phyloP scores from a whole-genome alignment of 2,888 invertebrate species.

The Unio delphinus region DNA sequence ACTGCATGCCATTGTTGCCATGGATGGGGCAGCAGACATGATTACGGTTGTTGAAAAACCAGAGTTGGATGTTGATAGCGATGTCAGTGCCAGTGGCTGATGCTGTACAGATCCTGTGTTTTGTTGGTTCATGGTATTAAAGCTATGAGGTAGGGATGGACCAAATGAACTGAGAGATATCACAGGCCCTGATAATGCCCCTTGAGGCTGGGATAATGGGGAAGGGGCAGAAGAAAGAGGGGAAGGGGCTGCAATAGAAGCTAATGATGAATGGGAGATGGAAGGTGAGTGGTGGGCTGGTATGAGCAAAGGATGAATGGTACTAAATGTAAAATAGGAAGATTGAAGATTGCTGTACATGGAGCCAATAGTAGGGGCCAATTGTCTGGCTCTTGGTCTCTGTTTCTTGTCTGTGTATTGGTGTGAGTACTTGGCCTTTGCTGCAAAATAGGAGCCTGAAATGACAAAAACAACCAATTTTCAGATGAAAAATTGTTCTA shows the following conservation, averaged over 20 bases:
- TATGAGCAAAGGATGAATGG: constrained; percentile 2
- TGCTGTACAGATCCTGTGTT: no score
- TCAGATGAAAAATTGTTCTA: no score
- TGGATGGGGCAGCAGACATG: no score
- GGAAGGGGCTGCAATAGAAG: constrained; percentile 2
- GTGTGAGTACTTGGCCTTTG: constrained; percentile 56
- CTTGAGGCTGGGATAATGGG: no score
- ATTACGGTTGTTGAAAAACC: no score
- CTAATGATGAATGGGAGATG: constrained; percentile 3
- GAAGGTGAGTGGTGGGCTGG: constrained; percentile 10
- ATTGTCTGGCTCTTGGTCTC: constrained; percentile 4
- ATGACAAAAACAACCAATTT: constrained; percentile 2
- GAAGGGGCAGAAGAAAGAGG: neutral
- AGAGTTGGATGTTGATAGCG: no score
- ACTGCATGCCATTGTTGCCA: no score
- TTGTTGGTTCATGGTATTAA: no score
- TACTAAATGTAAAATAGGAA: constrained; percentile 1
- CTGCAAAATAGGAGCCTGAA: constrained; percentile 62
- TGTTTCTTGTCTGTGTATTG: constrained; percentile 51
- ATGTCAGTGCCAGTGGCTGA: no score
- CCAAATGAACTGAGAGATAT: no score
- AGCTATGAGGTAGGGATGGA: no score
- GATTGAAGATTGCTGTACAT: constrained; percentile 2
- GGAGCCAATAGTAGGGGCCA: constrained; percentile 1
- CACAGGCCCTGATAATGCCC: no score